These are phyloP conservation scores for Hypomecis punctinalis DNA, from an alignment of 2,888 invertebrate genomes.

Conservation along the genomic window DNA sequence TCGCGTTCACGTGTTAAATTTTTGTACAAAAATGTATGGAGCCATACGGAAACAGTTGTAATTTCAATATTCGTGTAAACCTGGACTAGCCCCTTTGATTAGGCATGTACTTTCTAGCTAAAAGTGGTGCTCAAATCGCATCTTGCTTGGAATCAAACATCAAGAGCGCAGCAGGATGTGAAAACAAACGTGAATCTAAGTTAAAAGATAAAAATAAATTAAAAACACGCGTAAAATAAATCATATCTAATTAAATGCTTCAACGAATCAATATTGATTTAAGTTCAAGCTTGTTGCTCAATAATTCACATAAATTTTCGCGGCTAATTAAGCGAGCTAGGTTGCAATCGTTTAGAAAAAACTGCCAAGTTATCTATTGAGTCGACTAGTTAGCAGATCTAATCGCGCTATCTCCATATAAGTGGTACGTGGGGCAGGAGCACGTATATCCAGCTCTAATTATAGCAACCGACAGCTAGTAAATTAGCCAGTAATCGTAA, in stretches of 20 bases:
- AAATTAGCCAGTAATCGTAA: constrained; percentile 22
- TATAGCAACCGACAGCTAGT: constrained; percentile 38
- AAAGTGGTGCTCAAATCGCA: too few relatives aligned
- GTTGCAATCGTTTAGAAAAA: constrained; percentile 55
- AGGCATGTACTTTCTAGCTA: too few relatives aligned
- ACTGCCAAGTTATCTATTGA: constrained; percentile 57
- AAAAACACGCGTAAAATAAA: neutral
- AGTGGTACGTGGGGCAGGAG: constrained; percentile 40
- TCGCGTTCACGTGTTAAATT: too few relatives aligned
- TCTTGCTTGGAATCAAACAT: too few relatives aligned
- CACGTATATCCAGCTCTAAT: constrained; percentile 52
- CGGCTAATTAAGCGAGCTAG: constrained; percentile 51
- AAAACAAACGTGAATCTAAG: too few relatives aligned
- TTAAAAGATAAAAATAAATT: too few relatives aligned
- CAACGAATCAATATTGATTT: neutral
- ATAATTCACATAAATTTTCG: constrained; percentile 41
- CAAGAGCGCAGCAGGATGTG: too few relatives aligned
- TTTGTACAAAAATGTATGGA: too few relatives aligned
- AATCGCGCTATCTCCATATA: constrained; percentile 56
- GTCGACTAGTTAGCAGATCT: constrained; percentile 61
- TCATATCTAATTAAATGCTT: neutral
- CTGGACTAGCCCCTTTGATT: too few relatives aligned
- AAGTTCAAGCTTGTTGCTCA: neutral
- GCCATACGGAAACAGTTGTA: too few relatives aligned
- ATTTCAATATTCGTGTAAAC: too few relatives aligned